Base-by-base conservation (phyloP, 2,888 invertebrate species). In the Monoplex corrugatus region DNA sequence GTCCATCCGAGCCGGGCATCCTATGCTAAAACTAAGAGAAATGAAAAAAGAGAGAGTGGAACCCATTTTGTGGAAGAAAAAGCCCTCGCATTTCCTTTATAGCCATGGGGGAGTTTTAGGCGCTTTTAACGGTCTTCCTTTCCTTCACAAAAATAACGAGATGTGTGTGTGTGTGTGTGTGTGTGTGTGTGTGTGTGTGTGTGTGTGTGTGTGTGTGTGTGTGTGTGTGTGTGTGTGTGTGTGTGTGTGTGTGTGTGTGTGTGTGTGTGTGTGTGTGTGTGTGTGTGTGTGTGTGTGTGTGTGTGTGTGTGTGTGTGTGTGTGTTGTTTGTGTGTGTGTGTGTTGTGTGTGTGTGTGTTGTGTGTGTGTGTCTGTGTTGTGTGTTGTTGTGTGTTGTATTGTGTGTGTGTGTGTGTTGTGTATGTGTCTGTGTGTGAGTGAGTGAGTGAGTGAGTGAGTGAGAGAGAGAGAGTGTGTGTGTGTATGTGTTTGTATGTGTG, bases 151-250 rank as follows among this genome's bases (percentile, higher is more conserved):
- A n/a, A n/a, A n/a, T n/a, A n/a, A 28, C 23, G n/a, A 8, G n/a
- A 23, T 8, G n/a, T 23, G 68, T 23, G 43, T 80, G 78, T 43
- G 78, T 78, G 78, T 0, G 78, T 80, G 78, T 75, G 75, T 75
- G 75, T 75, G 75, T 75, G 75, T 75, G 75, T 75, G 75, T 35
- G 75, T 35, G 75, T 35, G 38, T 75, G 75, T 35, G 38, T 35
- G 75, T 35, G 38, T 13, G 38, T 75, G 35, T 38, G 38, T 75
- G 75, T 35, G 57, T 57, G 57, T 10, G 57, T 28, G 57, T 28
- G 57, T 10, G 57, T 10, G 57, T 57, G 57, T 28, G 57, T 28
- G 2, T 28, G 57, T 57, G 57, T 28, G 57, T 57, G 10, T 10
- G 10, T 57, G 10, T 57, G 28, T 28, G 10, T 68, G 68, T 28